Conservation (phyloP, 2,888 invertebrate species). For the Idaea straminata region DNA sequence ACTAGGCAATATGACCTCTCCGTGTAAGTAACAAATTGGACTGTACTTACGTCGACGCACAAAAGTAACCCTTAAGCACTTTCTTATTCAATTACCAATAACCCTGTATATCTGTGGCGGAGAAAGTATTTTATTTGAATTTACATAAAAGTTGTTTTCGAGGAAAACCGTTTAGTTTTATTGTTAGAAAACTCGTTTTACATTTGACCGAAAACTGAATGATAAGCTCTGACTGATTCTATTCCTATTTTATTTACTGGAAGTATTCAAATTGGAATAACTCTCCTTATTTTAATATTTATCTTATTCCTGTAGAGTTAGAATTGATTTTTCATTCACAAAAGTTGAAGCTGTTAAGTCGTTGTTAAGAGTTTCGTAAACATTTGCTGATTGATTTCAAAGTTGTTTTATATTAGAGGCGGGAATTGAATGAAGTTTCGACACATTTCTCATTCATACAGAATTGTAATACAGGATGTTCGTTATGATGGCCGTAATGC, state of each 20-base stretch:
- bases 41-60: no score
- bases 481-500: background rate
- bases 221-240: background rate
- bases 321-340: background rate
- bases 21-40: no score
- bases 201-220: background rate
- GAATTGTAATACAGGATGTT: background rate
- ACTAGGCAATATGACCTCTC: no score
- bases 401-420: background rate
- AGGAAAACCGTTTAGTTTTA: background rate
- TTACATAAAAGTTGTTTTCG: background rate
- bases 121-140: no score
- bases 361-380: background rate
- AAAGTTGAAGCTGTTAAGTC: background rate
- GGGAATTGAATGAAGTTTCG: background rate
- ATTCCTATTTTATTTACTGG: background rate
- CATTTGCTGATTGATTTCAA: conserved; percentile 5
- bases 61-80: no score
- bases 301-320: background rate
- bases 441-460: background rate
- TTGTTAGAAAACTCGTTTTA: background rate
- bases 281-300: background rate
- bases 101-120: no score
- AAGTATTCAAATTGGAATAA: background rate
- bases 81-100: no score